Evolutionary conservation across 2,888 invertebrate genomes (phyloP).

Genomic region (Tanaodytes sp.): DNA sequence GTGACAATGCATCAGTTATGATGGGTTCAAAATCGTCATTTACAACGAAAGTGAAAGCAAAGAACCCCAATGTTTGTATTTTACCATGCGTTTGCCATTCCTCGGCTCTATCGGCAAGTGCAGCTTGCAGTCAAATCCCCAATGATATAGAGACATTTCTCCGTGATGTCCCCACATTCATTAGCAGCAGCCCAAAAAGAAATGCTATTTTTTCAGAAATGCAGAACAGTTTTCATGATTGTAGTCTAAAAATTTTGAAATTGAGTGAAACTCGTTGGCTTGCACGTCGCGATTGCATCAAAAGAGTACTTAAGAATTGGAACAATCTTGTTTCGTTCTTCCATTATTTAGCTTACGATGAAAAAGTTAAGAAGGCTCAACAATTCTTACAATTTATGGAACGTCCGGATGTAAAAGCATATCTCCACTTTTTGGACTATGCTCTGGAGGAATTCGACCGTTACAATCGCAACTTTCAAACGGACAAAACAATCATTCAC

Average conservation of each 20-base stretch:
- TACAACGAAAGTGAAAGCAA: slow-evolving; percentile 11
- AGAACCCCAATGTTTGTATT: slow-evolving; percentile 5
- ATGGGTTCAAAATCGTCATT: no score
- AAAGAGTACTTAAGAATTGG: slow-evolving; percentile 20
- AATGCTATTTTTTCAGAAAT: slow-evolving; percentile 23
- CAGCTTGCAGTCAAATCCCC: not conserved
- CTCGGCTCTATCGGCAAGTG: slow-evolving; percentile 11
- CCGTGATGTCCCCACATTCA: slow-evolving; percentile 7
- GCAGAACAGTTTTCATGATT: slow-evolving; percentile 8
- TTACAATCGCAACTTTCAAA: slow-evolving; percentile 6
- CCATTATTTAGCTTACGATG: not conserved
- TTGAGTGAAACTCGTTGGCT: slow-evolving; percentile 34
- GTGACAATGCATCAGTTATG: slow-evolving; percentile 55
- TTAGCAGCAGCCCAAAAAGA: slow-evolving; percentile 13
- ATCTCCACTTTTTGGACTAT: slow-evolving; percentile 12
- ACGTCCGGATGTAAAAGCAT: not conserved
- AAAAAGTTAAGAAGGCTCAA: not conserved
- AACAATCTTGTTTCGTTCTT: slow-evolving; percentile 9
- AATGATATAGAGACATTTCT: not conserved
- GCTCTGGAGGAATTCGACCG: not conserved
- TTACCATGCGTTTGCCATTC: slow-evolving; percentile 26
- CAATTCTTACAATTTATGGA: not conserved
- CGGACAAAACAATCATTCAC: slow-evolving; percentile 1
- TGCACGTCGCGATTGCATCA: slow-evolving; percentile 9
- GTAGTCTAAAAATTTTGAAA: slow-evolving; percentile 15